Evolutionary conservation across 2,797 vertebrate species (phyloP), one percentile per base, ranked within the genome.

Genomic region (Eupleurogrammus muticus): DNA sequence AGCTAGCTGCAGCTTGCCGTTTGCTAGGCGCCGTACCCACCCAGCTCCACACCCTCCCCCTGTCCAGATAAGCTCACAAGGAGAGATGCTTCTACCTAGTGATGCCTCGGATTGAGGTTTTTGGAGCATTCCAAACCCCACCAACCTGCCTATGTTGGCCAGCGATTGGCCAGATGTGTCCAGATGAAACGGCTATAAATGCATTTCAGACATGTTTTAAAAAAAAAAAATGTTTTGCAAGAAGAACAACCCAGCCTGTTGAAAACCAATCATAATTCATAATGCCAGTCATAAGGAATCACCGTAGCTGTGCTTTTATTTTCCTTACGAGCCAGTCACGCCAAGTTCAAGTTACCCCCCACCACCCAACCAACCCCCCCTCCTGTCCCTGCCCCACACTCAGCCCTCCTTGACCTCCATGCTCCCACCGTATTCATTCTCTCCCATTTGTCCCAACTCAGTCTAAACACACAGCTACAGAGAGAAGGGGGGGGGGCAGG

Each of bases 381-480:
- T 51, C 73, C 68, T 67, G 75, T 62, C 64, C 64, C 50, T 49
- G 54, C 80, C 81, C 80, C 84, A 79, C 74, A 75, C 86, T 78
- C 79, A 62, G 76, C 75, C 72, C 76, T 87, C 81, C 83, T 87
- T 93, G 90, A 93, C 91, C 91, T 80, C 66, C 67, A 79, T 63
- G 66, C 81, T 87, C 89, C 76, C 61, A 64, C 70, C 34, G 17
- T 84, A 82, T 84, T 91, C 90, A 91, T 84, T 86, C 80, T 76
- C 66, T 85, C 69, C 77, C 80, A 88, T 91, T 90, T 91, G 88
- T 93, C 92, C 90, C 69, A 54, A 54, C 73, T 82, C 90, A 92
- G 90, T 93, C 90, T 92, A 94, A 94, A 94, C 93, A 92, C 74
- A 75, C 71, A 61, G 55, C 66, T 59, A 54, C 58, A 57, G 70